phyloP scores from a whole-genome alignment of 35 echinoderm and acorn worm species.

The Apostichopus japonicus region DNA sequence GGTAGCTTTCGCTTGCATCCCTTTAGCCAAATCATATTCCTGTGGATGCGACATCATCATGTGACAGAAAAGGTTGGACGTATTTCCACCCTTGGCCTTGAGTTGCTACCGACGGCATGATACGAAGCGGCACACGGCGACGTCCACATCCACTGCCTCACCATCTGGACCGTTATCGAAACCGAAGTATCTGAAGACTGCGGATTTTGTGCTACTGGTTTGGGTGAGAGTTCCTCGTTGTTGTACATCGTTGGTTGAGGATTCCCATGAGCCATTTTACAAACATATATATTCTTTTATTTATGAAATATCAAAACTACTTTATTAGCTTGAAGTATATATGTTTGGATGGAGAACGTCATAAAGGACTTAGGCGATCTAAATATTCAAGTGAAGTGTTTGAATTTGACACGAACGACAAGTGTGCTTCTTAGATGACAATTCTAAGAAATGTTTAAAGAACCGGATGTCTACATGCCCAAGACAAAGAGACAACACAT shows the following conservation, averaged over 20 bases:
- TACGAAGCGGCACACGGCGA: conserved; percentile 7
- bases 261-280: neutral
- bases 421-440: too few relatives aligned
- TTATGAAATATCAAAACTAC: too few relatives aligned
- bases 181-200: neutral
- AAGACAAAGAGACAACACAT: too few relatives aligned
- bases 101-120: neutral
- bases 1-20: neutral
- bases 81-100: conserved; percentile 17
- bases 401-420: too few relatives aligned
- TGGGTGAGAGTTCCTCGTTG: neutral
- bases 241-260: neutral
- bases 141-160: neutral
- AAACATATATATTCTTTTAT: neutral
- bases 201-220: neutral
- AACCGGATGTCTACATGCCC: too few relatives aligned
- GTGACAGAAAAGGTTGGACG: conserved; percentile 15
- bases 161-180: conserved; percentile 13
- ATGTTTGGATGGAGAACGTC: too few relatives aligned
- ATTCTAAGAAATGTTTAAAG: too few relatives aligned
- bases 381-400: too few relatives aligned
- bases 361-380: too few relatives aligned
- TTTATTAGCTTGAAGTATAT: too few relatives aligned
- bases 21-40: neutral
- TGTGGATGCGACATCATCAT: neutral